Conservation (phyloP, 2,888 invertebrate genomes). For the Beris morrisii region DNA sequence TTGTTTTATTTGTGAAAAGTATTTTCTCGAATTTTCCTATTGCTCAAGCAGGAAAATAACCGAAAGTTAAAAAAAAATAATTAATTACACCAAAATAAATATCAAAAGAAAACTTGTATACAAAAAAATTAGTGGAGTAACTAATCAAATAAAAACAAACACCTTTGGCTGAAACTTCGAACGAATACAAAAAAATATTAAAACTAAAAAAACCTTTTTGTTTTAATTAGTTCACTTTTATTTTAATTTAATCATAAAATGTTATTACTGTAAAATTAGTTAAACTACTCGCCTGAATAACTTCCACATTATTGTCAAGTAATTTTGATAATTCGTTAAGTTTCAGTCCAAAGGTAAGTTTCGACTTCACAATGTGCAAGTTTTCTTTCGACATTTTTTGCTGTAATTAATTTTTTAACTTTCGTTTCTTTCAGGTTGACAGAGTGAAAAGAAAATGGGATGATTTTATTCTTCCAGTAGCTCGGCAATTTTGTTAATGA, state of each 20-base stretch:
- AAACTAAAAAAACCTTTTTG: not conserved
- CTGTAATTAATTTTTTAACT: constrained; percentile 29
- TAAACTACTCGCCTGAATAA: not conserved
- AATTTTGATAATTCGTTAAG: constrained; percentile 1
- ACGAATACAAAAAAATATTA: not conserved
- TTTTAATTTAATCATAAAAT: not conserved
- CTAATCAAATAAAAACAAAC: constrained; percentile 6
- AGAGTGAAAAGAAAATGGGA: not conserved
- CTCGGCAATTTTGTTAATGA: no score
- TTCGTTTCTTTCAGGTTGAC: constrained; percentile 25
- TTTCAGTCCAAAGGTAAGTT: constrained; percentile 27
- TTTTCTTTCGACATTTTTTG: constrained; percentile 23
- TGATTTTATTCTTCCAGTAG: no score
- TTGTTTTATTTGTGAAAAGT: no score
- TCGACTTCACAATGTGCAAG: constrained; percentile 11
- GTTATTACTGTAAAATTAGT: not conserved
- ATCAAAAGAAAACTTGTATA: constrained; percentile 27
- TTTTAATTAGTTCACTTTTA: not conserved
- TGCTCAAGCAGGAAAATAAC: no score
- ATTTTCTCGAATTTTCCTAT: no score
- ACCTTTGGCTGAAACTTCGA: constrained; percentile 18
- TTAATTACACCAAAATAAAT: constrained; percentile 11
- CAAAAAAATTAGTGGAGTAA: constrained; percentile 8
- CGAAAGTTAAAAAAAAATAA: constrained; percentile 7
- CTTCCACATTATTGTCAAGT: not conserved